Evolutionary conservation across 2,113 vertebrate species (phyloP).

Genomic region (Diglossa brunneiventris): DNA sequence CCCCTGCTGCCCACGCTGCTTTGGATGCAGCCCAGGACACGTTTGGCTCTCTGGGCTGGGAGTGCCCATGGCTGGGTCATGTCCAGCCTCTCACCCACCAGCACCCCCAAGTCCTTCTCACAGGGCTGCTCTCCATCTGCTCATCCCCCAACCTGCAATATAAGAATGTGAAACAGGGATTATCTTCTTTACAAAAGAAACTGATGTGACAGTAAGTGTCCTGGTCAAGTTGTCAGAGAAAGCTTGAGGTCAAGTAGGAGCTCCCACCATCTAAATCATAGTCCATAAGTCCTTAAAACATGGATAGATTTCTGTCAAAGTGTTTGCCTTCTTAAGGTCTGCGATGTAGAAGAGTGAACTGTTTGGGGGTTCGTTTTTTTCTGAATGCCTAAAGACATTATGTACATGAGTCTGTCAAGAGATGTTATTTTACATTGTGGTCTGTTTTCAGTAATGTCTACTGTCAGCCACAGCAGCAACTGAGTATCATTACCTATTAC

Average conservation of each 20-base stretch:
- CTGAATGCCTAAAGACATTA: background rate
- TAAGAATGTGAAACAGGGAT: background rate
- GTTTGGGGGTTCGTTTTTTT: background rate
- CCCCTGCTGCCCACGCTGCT: background rate
- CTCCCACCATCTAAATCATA: background rate
- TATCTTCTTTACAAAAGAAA: background rate
- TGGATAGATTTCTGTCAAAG: background rate
- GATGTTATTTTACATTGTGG: background rate
- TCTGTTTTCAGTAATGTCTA: background rate
- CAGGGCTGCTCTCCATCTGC: rapidly evolving
- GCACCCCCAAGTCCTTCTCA: background rate
- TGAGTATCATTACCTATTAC: background rate
- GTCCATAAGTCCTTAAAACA: background rate
- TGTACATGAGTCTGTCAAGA: background rate
- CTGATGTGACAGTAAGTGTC: background rate
- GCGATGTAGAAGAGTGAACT: background rate
- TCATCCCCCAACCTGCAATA: background rate
- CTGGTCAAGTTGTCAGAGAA: background rate
- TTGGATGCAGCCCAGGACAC: background rate
- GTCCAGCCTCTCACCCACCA: background rate
- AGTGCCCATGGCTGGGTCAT: background rate
- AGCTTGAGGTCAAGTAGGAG: background rate
- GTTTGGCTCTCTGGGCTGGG: background rate
- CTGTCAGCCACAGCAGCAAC: background rate
- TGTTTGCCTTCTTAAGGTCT: background rate